Conservation (phyloP, 2,888 invertebrate species). For the Scaptomyza reducta region DNA sequence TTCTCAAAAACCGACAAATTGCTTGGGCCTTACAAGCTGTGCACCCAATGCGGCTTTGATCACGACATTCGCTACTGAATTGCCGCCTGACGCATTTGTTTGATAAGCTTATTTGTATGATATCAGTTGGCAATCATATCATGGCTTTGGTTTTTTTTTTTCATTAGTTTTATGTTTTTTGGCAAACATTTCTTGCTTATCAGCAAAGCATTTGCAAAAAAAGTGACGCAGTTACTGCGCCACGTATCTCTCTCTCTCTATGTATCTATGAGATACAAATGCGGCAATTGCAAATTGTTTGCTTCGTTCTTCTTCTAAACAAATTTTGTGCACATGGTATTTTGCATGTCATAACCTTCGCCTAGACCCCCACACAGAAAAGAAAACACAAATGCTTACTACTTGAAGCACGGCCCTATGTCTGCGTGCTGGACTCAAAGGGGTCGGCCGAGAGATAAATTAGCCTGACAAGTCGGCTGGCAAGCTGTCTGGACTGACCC, state of each 20-base stretch:
- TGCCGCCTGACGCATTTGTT: constrained; percentile 31
- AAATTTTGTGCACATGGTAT: constrained; percentile 51
- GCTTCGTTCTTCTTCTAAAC: constrained; percentile 20
- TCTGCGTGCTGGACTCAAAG: constrained; percentile 36
- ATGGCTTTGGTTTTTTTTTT: not conserved
- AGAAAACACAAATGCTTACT: constrained; percentile 35
- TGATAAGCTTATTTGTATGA: constrained; percentile 31
- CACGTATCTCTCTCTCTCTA: constrained; percentile 11
- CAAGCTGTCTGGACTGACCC: constrained; percentile 52
- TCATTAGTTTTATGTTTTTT: constrained; percentile 19
- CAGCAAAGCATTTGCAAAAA: constrained; percentile 54
- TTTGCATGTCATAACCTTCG: constrained; percentile 76
- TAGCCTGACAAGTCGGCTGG: constrained; percentile 60
- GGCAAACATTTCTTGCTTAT: constrained; percentile 65
- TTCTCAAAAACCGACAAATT: constrained; percentile 47
- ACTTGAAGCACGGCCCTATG: constrained; percentile 20
- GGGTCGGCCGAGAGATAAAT: constrained; percentile 69
- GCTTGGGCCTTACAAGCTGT: constrained; percentile 1
- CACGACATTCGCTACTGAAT: constrained; percentile 40
- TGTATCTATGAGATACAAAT: constrained; percentile 68
- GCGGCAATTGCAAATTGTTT: constrained; percentile 64
- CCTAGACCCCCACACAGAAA: constrained; percentile 61
- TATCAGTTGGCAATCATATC: constrained; percentile 21
- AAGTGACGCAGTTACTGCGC: constrained; percentile 56
- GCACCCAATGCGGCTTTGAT: constrained; percentile 24